Base-by-base conservation (phyloP, 1,140 invertebrate genomes). In the Samia ricini region DNA sequence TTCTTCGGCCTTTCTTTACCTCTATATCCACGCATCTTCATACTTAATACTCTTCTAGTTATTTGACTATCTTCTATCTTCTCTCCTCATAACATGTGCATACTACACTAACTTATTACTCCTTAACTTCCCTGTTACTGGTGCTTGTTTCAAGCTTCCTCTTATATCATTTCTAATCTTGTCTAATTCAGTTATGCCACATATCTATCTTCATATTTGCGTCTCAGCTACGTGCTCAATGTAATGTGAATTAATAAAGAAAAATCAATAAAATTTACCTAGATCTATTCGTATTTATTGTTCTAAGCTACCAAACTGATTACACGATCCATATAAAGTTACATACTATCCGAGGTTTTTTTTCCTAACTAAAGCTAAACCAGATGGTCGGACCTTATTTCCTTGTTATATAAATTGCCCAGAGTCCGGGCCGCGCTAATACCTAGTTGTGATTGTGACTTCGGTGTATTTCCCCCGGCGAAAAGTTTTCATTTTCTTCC, bases 391-490 rank as follows among this genome's bases (percentile, higher is more conserved):
- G 60, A 55, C 64, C 60, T 66, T 66, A 60, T 62, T 62, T 61
- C 50, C 48, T 66, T 42, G 60, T 61, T 60, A 56, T 61, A 54
- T 65, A 56, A 65, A 65, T 65, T 61, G 59, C 60, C 50, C 50
- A 58, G 56, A 51, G 52, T 62, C 62, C 62, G 18, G 22, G 21
- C 36, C 33, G 26, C 18, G 29, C 26, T 52, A 42, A 42, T 42
- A 15, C 33, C 33, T 42, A 69, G 56, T 59, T 57, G 50, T 50
- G 60, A 61, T 65, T 69, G 64, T 60, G 66, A 60, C 59, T 63
- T 63, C 20, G 20, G 67, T 69, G n/a, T 63, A 69, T 69, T 69
- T 69, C 67, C 67, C 67, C 36, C 26, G 67, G 57, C 63, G 63
- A 60, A 59, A 65, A 69, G 58, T 69, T 69, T 65, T 65, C 63